Conservation (phyloP, 53 echinoderm and acorn worm species). For the Astropecten irregularis region DNA sequence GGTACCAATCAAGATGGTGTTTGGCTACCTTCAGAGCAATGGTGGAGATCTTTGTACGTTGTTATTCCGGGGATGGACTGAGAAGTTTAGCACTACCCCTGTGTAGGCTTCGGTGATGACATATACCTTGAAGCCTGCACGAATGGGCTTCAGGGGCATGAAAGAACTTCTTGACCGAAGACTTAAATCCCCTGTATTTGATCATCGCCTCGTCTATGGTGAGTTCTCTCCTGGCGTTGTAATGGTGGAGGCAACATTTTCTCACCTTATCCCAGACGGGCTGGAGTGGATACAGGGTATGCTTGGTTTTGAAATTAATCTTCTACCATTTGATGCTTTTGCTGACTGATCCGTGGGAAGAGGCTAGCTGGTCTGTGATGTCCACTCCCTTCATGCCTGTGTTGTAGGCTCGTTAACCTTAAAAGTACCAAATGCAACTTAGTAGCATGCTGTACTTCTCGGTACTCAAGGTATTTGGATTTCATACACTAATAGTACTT, state of each 20-base stretch:
- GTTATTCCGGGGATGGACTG: no score
- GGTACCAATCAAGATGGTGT: no score
- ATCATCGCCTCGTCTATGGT: slow-evolving; percentile 62
- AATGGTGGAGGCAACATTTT: neutral
- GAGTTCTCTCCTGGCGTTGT: slow-evolving; percentile 18
- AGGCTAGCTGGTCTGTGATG: neutral
- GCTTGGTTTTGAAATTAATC: neutral
- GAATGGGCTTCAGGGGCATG: slow-evolving; percentile 42
- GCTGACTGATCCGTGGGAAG: neutral
- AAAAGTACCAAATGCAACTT: no score
- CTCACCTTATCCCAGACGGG: slow-evolving; percentile 32
- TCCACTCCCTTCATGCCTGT: neutral
- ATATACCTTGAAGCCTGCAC: slow-evolving; percentile 34
- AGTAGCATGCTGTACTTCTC: no score
- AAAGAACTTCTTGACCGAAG: slow-evolving; percentile 11
- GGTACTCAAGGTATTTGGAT: no score
- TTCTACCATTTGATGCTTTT: neutral
- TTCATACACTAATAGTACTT: no score
- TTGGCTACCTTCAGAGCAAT: no score
- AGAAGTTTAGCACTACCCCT: no score
- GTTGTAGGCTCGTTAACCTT: no score
- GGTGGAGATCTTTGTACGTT: no score
- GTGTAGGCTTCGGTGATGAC: no score
- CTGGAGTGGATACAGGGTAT: slow-evolving; percentile 34
- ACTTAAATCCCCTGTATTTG: slow-evolving; percentile 44